Base-by-base conservation (phyloP, 2,797 vertebrate genomes). In the Helarctos malayanus region DNA sequence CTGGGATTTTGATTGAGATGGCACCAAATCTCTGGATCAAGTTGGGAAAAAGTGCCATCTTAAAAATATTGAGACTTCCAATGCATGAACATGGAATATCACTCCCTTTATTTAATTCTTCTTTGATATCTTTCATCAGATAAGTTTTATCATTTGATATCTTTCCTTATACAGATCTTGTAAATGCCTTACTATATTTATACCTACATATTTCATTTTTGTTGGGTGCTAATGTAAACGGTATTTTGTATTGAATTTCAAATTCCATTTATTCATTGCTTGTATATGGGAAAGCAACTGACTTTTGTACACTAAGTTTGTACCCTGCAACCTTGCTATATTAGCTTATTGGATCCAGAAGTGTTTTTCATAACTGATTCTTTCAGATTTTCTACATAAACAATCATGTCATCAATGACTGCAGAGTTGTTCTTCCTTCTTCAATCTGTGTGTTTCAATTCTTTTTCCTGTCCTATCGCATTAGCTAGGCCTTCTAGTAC, bases 31-130 rank as follows among this genome's bases (percentile, higher is more conserved):
- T 71, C 41, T 87, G 69, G 63, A 88, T 71, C 41, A 88, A 87
- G 25, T 80, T 59, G 84, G 63, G 35, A 88, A 79, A 8, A 78
- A 69, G 52, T 59, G 8, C 13, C 61, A 80, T 32, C 83, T 69
- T 79, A 41, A 79, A 11, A 69, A 49, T 57, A 93, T 10, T 79
- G 68, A 88, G 52, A 69, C 49, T 69, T 79, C 61, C 52, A 21
- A 54, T 59, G 54, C 41, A 80, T 79, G 41, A 87, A 88, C n/a
- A 80, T 59, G 14, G 19, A 80, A 38, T 80, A 52, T 38, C 12
- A n/a, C 25, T 87, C 65, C n/a, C 71, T 88, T 91, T 82, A 82
- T 59, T 87, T 80, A 80, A 80, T 61, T 93, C 8, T 86, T 56
- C 82, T 56, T 78, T 80, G 29, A 38, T 80, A 69, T 56, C 41